phyloP scores from a whole-genome alignment of 1,140 invertebrate genomes.

The Drosophila hydei region DNA sequence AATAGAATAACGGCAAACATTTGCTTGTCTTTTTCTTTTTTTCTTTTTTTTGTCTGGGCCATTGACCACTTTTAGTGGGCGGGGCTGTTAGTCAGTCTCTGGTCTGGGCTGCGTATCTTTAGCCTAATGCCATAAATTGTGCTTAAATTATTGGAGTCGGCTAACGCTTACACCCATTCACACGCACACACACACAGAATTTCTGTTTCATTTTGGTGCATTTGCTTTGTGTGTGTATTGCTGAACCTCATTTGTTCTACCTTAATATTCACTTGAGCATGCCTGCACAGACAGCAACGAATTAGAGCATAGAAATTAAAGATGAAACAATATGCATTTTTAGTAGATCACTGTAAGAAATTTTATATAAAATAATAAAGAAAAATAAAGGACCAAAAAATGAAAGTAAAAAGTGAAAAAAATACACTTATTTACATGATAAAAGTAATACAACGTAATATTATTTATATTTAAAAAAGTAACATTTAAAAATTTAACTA shows the following conservation, averaged over 20 bases:
- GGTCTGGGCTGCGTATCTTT: conserved; percentile 69
- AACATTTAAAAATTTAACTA: no score
- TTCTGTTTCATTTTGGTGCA: conserved; percentile 54
- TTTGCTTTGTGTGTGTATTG: conserved; percentile 47
- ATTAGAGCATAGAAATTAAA: conserved; percentile 12
- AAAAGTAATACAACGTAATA: no score
- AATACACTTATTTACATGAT: no score
- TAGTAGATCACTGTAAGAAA: no score
- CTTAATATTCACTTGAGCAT: conserved; percentile 57
- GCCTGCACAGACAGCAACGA: conserved; percentile 7
- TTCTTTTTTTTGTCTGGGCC: conserved; percentile 38
- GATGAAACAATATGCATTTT: neutral
- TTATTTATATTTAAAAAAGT: no score
- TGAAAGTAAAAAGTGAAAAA: no score
- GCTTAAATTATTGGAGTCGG: conserved; percentile 82
- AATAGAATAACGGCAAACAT: conserved; percentile 59
- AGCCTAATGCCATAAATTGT: conserved; percentile 80
- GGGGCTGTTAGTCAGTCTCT: conserved; percentile 23
- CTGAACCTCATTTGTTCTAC: conserved; percentile 64
- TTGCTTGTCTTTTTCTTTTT: conserved; percentile 36
- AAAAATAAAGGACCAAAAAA: no score
- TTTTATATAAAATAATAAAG: no score
- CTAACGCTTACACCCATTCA: conserved; percentile 51
- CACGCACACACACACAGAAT: conserved; percentile 29
- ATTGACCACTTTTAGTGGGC: conserved; percentile 58